phyloP scores from a whole-genome alignment of 2,113 vertebrate genomes.

The Zosterops japonicus region DNA sequence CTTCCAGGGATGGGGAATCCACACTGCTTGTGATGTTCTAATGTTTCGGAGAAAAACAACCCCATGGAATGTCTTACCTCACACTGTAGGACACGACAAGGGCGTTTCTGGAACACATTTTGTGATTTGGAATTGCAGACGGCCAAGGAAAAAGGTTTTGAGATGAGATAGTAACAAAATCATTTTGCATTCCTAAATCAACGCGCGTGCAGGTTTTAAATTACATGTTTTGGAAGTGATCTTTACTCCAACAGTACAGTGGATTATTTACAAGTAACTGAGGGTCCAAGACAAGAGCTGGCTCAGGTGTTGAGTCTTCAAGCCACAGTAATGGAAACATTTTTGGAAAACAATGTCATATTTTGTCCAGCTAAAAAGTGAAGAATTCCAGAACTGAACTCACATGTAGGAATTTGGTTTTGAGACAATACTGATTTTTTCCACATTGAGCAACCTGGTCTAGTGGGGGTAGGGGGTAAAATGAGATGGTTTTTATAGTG shows the following conservation, averaged over 20 bases:
- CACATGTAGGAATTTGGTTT: rapidly evolving
- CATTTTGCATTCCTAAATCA: slow-evolving; percentile 4
- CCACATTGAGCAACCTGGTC: background rate
- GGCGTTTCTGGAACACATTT: background rate
- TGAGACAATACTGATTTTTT: background rate
- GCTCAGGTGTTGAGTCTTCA: background rate
- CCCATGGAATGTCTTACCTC: background rate
- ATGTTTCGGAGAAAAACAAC: background rate
- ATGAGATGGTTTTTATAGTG: background rate
- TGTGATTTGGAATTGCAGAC: background rate
- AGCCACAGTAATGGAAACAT: background rate
- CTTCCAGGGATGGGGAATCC: background rate
- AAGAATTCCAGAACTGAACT: background rate
- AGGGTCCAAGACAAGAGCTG: background rate
- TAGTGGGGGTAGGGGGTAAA: background rate
- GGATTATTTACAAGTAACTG: background rate
- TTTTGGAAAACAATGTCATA: background rate
- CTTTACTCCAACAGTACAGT: background rate
- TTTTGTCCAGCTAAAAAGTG: background rate
- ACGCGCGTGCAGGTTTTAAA: background rate
- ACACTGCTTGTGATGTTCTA: background rate
- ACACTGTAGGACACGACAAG: background rate
- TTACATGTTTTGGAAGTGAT: background rate
- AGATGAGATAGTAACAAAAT: slow-evolving; percentile 13
- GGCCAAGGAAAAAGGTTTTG: background rate